Conservation (phyloP, 2,888 invertebrate species). For the Balanococcus diminutus region DNA sequence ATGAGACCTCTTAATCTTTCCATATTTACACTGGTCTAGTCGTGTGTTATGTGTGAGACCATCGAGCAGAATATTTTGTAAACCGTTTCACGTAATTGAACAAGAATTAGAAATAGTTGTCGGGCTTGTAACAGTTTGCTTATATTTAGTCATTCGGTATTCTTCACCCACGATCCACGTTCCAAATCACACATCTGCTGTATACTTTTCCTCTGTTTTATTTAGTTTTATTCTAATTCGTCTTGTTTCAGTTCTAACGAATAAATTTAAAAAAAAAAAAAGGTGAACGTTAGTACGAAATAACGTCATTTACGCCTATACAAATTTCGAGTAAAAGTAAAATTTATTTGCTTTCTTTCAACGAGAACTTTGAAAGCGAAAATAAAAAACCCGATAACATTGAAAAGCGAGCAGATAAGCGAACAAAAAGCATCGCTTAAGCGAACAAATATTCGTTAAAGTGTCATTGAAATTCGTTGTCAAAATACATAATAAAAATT, state of each 20-base stretch:
- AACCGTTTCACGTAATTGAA: conserved; percentile 24
- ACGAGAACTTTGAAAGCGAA: not conserved
- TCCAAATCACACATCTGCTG: not conserved
- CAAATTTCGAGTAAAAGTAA: not conserved
- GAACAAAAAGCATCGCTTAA: not conserved
- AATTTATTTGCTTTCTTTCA: conserved; percentile 1
- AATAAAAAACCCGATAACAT: not conserved
- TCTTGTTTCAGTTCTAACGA: not conserved
- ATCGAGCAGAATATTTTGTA: not conserved
- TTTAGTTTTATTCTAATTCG: not conserved
- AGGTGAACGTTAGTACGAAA: not conserved
- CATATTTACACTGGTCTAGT: not conserved
- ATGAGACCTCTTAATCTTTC: conserved; percentile 30
- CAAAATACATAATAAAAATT: not conserved
- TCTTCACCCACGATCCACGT: conserved; percentile 29
- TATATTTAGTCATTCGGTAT: conserved; percentile 2
- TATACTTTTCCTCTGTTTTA: not conserved
- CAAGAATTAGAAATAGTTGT: conserved; percentile 34
- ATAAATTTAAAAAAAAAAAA: not conserved
- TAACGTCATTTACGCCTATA: not conserved
- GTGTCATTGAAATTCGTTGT: not conserved
- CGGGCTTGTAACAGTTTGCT: not conserved
- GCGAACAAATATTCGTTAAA: not conserved
- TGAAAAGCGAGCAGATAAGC: not conserved
- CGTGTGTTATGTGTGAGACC: not conserved